These are phyloP conservation scores for Catocala sponsa DNA, from an alignment of 2,888 invertebrate genomes.

Conservation along the genomic window DNA sequence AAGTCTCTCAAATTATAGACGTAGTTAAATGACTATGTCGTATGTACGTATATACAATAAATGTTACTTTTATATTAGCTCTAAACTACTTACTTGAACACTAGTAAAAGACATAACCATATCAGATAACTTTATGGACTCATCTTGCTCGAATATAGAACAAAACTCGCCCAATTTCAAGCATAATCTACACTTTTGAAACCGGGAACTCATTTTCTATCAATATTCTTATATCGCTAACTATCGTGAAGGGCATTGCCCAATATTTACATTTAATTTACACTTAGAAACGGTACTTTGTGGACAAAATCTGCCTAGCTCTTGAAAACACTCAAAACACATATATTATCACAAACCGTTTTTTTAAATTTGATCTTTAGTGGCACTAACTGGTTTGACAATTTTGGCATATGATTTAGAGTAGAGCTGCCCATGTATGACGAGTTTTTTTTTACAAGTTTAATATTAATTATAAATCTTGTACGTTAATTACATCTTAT, in stretches of 20 bases:
- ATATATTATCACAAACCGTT: constrained; percentile 28
- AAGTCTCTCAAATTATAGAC: not conserved
- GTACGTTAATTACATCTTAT: too few relatives aligned
- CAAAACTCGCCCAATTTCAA: constrained; percentile 83
- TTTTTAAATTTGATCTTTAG: constrained; percentile 37
- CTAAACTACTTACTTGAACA: constrained; percentile 67
- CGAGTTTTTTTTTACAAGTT: too few relatives aligned
- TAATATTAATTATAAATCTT: too few relatives aligned
- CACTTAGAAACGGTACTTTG: constrained; percentile 28
- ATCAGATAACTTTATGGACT: constrained; percentile 78
- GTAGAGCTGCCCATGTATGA: too few relatives aligned
- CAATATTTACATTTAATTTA: constrained; percentile 36
- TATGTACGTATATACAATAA: not conserved
- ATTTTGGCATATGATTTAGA: too few relatives aligned
- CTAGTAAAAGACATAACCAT: constrained; percentile 85
- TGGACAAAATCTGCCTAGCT: constrained; percentile 5
- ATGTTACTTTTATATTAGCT: not conserved
- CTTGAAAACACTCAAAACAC: constrained; percentile 17
- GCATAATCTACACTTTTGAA: constrained; percentile 82
- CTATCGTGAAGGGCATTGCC: constrained; percentile 20
- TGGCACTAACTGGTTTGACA: too few relatives aligned
- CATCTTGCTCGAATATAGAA: constrained; percentile 84
- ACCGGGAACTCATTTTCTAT: constrained; percentile 64
- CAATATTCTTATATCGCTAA: constrained; percentile 6
- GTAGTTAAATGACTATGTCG: too few relatives aligned